Base-by-base conservation (phyloP, 2,113 vertebrate species). In the Phalacrocorax aristotelis region DNA sequence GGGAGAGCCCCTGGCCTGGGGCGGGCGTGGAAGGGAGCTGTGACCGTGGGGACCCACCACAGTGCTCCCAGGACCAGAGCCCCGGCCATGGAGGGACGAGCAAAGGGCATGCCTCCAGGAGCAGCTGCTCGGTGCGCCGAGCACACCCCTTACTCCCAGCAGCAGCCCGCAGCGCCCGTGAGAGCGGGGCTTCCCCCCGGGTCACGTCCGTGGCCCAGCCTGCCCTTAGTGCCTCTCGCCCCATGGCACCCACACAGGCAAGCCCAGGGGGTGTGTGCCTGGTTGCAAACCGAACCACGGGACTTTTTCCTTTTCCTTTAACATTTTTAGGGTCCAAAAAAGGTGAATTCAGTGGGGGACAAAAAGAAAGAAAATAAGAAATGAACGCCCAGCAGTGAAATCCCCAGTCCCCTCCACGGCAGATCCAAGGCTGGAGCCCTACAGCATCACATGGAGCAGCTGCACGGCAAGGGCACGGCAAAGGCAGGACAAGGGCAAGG, bases 161-260 rank as follows among this genome's bases (percentile, higher is more conserved):
- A 18, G 20, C 5, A 9, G 15, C 48, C n/a, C 17, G 2, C 66
- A 38, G 81, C 44, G 14, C 52, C 58, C 2, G 3, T 10, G 16
- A 26, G 36, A 44, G 25, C 2, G 2, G 30, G 23, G 30, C 26
- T n/a, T 16, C 21, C 30, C 49, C n/a, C 26, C 30, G 2, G 0
- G 26, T 27, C 8, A 1, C 3, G 2, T 11, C 49, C n/a, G 18
- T 1, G 1, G 23, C 40, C 60, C 61, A 57, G 34, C 48, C 52
- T 25, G 42, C n/a, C 40, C 27, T 9, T 5, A 21, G 68, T 32
- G 14, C n/a, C 52, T 4, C 14, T 10, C 9, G 7, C 36, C 52
- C 55, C 44, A 9, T 6, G 17, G 30, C 30, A 54, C 77, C 52
- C 6, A 0, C 54, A 15, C 8, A 19, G 74, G 44, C 20, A n/a